Conservation (phyloP, 2,797 vertebrate species). For the Chaetophractus vellerosus region DNA sequence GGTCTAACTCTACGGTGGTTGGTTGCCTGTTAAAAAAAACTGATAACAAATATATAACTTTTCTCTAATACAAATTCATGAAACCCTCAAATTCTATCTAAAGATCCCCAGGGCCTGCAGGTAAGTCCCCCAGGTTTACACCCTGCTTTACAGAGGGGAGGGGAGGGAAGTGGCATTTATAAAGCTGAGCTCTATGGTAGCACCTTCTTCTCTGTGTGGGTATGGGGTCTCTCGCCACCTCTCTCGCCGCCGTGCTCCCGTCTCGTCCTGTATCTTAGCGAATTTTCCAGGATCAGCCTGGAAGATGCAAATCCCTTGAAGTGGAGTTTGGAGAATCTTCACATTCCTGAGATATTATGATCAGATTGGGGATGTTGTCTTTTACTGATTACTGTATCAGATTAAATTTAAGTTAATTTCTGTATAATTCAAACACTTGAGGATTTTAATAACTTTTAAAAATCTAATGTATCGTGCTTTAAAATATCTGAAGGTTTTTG, state of each 20-base stretch:
- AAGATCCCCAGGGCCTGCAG: background rate
- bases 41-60: background rate
- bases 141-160: background rate
- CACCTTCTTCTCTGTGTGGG: background rate
- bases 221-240: background rate
- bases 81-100: background rate
- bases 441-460: constrained; percentile 63
- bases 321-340: background rate
- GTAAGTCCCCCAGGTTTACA: background rate
- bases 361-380: background rate
- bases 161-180: background rate
- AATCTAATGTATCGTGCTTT: background rate
- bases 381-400: background rate
- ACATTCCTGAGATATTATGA: background rate
- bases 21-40: background rate
- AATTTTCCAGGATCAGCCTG: background rate
- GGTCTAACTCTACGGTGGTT: too few relatives aligned
- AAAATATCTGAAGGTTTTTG: background rate
- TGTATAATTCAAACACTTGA: background rate
- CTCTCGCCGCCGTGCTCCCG: background rate
- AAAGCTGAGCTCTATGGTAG: background rate
- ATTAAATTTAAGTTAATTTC: constrained; percentile 56
- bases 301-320: background rate
- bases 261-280: background rate
- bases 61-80: background rate